Percentiles rank a stretch among this genome's conserved stretches.
These are phyloP conservation scores for Alauda arvensis DNA, from an alignment of 2,797 vertebrate species.

Conservation along the genomic window DNA sequence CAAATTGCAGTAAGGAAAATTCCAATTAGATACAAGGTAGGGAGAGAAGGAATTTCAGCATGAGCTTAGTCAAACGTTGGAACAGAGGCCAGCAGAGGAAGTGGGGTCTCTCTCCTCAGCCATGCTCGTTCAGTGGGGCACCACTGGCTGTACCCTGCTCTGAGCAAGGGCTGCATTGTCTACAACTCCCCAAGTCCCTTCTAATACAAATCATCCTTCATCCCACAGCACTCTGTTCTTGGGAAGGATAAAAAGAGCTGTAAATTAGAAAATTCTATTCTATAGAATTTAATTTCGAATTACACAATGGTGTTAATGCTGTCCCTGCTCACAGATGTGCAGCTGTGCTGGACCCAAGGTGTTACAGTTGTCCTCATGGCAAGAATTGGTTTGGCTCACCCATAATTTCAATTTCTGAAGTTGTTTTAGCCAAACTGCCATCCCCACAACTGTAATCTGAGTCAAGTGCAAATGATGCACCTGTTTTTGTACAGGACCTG, in stretches of 20 bases:
- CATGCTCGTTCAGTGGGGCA: background rate
- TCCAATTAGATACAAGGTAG: background rate
- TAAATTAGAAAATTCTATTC: no score
- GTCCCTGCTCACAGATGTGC: background rate
- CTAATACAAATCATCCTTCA: background rate
- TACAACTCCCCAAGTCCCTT: background rate
- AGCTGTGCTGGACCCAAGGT: background rate
- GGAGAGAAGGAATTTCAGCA: background rate
- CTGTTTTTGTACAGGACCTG: background rate
- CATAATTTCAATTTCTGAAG: background rate
- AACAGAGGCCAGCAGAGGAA: background rate
- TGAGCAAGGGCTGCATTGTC: background rate
- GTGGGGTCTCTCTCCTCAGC: background rate
- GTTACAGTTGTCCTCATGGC: accelerated
- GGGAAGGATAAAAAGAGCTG: background rate
- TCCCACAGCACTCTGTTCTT: background rate
- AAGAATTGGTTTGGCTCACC: background rate
- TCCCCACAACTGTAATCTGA: background rate
- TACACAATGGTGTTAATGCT: accelerated
- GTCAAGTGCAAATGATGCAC: background rate
- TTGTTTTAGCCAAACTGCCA: background rate
- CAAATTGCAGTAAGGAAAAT: background rate
- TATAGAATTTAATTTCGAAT: background rate
- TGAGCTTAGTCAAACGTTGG: accelerated
- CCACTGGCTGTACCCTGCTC: background rate